Evolutionary conservation across 2,888 invertebrate species (phyloP).

Genomic region (Alloscopus bannaensis): DNA sequence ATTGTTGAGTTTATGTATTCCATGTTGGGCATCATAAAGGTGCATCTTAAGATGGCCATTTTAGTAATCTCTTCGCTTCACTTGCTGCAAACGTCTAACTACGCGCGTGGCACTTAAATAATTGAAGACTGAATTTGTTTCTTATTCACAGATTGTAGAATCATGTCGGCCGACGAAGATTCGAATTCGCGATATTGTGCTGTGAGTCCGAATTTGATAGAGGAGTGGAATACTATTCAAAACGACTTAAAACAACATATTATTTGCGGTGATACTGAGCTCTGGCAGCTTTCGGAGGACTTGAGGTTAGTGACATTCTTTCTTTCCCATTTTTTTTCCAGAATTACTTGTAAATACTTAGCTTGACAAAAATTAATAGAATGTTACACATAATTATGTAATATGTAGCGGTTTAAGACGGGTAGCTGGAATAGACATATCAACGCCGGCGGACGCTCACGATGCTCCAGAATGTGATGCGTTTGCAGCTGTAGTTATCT

Average conservation of each 20-base stretch:
- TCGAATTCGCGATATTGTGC: too few species aligned
- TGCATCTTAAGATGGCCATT: too few species aligned
- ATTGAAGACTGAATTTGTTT: too few species aligned
- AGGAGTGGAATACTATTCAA: slow-evolving; percentile 63
- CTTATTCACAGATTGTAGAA: not conserved
- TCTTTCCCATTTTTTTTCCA: too few species aligned
- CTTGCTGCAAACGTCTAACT: too few species aligned
- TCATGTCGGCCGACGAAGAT: too few species aligned
- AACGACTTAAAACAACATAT: slow-evolving; percentile 52
- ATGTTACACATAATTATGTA: slow-evolving; percentile 3
- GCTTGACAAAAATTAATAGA: too few species aligned
- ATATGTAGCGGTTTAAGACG: slow-evolving; percentile 56
- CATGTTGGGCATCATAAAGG: too few species aligned
- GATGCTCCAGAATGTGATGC: slow-evolving; percentile 50
- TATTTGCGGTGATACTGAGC: slow-evolving; percentile 58
- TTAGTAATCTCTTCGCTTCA: too few species aligned
- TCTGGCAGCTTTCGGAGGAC: slow-evolving; percentile 58
- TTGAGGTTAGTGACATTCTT: slow-evolving; percentile 48
- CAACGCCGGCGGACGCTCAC: slow-evolving; percentile 57
- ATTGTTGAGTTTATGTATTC: too few species aligned
- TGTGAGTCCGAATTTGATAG: slow-evolving; percentile 26
- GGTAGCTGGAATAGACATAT: slow-evolving; percentile 71
- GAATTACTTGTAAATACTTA: too few species aligned
- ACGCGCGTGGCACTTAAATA: too few species aligned
- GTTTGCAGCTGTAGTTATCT: slow-evolving; percentile 66